Evolutionary conservation across 2,888 invertebrate genomes (phyloP), one percentile per base, ranked within the genome.

Genomic region (Ormyrus rosae): DNA sequence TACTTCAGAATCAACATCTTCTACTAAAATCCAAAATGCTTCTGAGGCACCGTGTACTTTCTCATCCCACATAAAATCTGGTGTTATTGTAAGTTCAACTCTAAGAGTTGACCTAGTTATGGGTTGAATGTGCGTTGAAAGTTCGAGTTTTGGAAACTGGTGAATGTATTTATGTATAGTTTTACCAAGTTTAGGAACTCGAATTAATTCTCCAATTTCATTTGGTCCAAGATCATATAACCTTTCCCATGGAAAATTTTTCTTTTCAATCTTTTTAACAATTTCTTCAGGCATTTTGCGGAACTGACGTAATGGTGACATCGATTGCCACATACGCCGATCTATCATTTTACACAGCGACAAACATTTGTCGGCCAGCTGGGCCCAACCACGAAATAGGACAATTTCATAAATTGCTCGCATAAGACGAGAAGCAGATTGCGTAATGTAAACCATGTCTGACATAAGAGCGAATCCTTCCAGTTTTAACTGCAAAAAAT

Each of bases 21-120:
- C 96, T 0, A 96, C 96, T 6, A 97, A 91, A 86, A 97, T 96
- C 96, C 96, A 96, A 91, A 97, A 97, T 0, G 95, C 96, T 90
- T 96, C 96, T 0, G 96, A 96, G 56, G 94, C 94, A 0, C 96
- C 96, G 86, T 94, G 94, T 46, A 96, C 93, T 92, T 98, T 99
- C 83, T 99, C 99, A 86, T 99, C 99, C 99, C 99, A 99, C 88
- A 99, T 97, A 91, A 99, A 99, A 91, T 99, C 99, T 0, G 99
- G 99, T 0, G 98, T 98, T 81, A 99, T 97, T 0, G 99, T 99
- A 13, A 99, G 92, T 91, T 99, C 99, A 0, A 99, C 98, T 75
- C 98, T 93, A 34, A 99, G 92, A 0, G 99, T 99, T 1, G 96
- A 95, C 75, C 96, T 91, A 0, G 99, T 99, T 83, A 99, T 98